These are phyloP conservation scores for Agonopterix arenella DNA, from an alignment of 2,888 invertebrate species.

Conservation along the genomic window DNA sequence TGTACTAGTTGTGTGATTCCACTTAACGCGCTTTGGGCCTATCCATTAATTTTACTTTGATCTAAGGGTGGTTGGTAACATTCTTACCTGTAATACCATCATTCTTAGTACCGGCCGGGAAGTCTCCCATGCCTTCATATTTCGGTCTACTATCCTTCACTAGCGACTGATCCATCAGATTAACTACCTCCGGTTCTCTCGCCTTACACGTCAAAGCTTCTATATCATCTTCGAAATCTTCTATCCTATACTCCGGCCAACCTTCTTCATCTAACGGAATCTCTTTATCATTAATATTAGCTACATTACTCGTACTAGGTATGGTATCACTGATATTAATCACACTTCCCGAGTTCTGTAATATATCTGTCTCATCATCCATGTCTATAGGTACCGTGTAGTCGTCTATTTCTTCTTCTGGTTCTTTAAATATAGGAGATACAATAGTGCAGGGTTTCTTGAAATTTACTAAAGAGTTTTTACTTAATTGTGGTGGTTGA, in stretches of 20 bases:
- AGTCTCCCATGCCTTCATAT: slow-evolving; percentile 72
- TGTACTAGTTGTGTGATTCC: too few species aligned
- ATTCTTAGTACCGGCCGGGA: slow-evolving; percentile 78
- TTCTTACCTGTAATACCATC: slow-evolving; percentile 79
- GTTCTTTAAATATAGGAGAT: slow-evolving; percentile 31
- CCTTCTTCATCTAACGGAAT: slow-evolving; percentile 71
- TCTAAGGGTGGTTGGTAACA: background rate
- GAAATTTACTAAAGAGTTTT: slow-evolving; percentile 30
- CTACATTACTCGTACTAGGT: slow-evolving; percentile 23
- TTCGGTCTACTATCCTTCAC: slow-evolving; percentile 31
- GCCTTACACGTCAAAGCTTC: slow-evolving; percentile 13
- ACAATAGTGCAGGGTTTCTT: slow-evolving; percentile 37
- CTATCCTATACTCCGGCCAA: slow-evolving; percentile 71
- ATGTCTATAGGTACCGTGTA: slow-evolving; percentile 41
- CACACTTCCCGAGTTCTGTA: slow-evolving; percentile 26
- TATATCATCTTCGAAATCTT: slow-evolving; percentile 60
- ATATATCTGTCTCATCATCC: slow-evolving; percentile 39
- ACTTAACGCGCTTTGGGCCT: too few species aligned
- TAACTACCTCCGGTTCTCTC: slow-evolving; percentile 29
- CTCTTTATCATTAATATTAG: slow-evolving; percentile 31
- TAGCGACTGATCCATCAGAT: slow-evolving; percentile 42
- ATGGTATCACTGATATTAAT: slow-evolving; percentile 45
- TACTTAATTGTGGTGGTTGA: slow-evolving; percentile 52
- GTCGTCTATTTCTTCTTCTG: slow-evolving; percentile 25
- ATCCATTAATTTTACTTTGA: too few species aligned